phyloP scores from a whole-genome alignment of 2,797 vertebrate genomes.

The Clarias laeviceps region DNA sequence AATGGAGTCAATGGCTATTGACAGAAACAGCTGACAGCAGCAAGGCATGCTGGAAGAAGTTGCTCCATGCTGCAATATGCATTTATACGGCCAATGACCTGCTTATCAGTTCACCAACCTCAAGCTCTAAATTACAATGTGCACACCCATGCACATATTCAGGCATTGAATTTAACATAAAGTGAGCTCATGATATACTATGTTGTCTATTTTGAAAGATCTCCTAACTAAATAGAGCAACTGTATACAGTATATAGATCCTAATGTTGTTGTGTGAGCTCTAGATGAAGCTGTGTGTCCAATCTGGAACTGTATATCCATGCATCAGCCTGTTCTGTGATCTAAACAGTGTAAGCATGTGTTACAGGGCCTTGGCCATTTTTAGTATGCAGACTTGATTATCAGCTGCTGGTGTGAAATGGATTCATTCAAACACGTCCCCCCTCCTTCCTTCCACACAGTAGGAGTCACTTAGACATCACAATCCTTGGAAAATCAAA shows the following conservation, averaged over 20 bases:
- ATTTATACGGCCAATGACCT: slow-evolving; percentile 45
- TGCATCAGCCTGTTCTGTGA: background rate
- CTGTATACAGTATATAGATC: background rate
- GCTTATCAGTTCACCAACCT: slow-evolving; percentile 40
- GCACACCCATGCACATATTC: background rate
- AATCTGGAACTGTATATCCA: background rate
- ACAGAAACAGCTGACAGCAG: slow-evolving; percentile 63
- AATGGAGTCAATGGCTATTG: slow-evolving; percentile 60
- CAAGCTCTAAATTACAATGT: slow-evolving; percentile 28
- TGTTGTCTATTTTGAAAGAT: slow-evolving; percentile 2
- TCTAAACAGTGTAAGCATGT: slow-evolving; percentile 27
- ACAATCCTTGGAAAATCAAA: slow-evolving; percentile 79
- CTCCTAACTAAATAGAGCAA: background rate
- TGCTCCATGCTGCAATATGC: slow-evolving; percentile 53
- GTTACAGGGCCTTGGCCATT: slow-evolving; percentile 35
- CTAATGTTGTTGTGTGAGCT: background rate
- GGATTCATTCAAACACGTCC: slow-evolving; percentile 66
- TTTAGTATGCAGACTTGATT: slow-evolving; percentile 76
- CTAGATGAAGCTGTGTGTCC: background rate
- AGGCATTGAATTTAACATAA: slow-evolving; percentile 31
- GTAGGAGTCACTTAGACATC: slow-evolving; percentile 72
- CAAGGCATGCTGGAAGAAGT: slow-evolving; percentile 42
- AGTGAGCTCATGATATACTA: slow-evolving; percentile 9
- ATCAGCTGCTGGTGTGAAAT: slow-evolving; percentile 65
- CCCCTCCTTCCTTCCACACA: slow-evolving; percentile 52